A percentile compares a stretch with the other conserved stretches of the same genome.
These are phyloP conservation scores for Penaeus vannamei DNA, from an alignment of 1,140 invertebrate genomes.

Conservation along the genomic window DNA sequence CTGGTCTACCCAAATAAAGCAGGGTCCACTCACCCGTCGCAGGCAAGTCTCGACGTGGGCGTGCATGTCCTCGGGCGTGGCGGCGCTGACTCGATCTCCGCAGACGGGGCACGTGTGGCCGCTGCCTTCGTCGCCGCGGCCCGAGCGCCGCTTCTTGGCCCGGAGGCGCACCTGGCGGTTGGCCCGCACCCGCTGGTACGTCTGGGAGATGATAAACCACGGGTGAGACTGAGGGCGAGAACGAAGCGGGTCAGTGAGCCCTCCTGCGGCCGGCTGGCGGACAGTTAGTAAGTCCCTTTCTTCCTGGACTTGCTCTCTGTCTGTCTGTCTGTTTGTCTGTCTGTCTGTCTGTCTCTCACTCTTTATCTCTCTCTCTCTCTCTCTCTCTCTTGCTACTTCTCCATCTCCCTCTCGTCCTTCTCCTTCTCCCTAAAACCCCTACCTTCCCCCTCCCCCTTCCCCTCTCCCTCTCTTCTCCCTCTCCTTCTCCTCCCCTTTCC, in stretches of 20 bases:
- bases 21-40: conserved; percentile 73
- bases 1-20: not conserved
- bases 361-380: too few species aligned
- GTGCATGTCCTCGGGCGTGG: conserved; percentile 81
- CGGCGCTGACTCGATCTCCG: conserved; percentile 77
- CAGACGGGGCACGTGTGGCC: conserved; percentile 82
- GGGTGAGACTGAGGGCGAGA: not conserved
- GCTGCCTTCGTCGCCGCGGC: conserved; percentile 58
- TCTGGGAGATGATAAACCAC: conserved; percentile 73
- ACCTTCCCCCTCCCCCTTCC: too few species aligned
- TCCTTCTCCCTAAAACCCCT: too few species aligned
- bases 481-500: too few species aligned
- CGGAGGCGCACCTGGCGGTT: conserved; percentile 83
- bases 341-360: too few species aligned
- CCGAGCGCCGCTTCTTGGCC: conserved; percentile 77
- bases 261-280: not conserved
- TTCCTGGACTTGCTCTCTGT: too few species aligned
- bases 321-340: too few species aligned
- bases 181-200: conserved; percentile 85
- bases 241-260: not conserved
- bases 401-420: too few species aligned
- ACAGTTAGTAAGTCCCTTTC: too few species aligned
- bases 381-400: too few species aligned
- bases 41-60: conserved; percentile 85
- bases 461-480: too few species aligned